A percentile compares a stretch with the other conserved stretches of the same genome.
These are phyloP conservation scores for Calephelis virginiensis DNA, from an alignment of 1,140 invertebrate species.

Conservation along the genomic window DNA sequence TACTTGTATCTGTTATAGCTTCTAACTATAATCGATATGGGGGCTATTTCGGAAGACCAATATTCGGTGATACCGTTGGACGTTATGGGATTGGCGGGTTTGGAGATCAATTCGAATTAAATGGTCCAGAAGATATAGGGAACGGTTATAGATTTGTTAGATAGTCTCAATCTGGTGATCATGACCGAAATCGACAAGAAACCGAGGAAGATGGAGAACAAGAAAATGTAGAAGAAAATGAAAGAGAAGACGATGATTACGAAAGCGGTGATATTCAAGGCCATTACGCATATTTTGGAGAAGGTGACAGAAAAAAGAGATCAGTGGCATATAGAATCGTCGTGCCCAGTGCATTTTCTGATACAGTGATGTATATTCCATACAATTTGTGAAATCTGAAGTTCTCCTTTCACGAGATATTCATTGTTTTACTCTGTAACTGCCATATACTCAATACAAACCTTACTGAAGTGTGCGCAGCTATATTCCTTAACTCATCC, in stretches of 20 bases:
- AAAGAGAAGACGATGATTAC: background rate
- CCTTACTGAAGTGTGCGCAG: too few relatives aligned
- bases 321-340: background rate
- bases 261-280: background rate
- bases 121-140: background rate
- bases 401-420: too few relatives aligned
- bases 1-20: background rate
- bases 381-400: background rate
- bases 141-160: background rate
- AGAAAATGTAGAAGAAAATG: too few relatives aligned
- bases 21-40: background rate
- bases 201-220: too few relatives aligned
- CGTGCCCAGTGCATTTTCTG: background rate
- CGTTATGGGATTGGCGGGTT: background rate
- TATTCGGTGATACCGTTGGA: background rate
- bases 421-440: too few relatives aligned
- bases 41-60: background rate
- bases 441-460: too few relatives aligned
- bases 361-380: background rate
- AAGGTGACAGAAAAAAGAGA: background rate
- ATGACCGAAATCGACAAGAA: background rate
- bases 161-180: background rate
- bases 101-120: background rate
- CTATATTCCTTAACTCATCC: too few relatives aligned
- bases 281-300: conserved; percentile 1